These are phyloP conservation scores for Athene noctua DNA, from an alignment of 2,113 vertebrate genomes.

Conservation along the genomic window DNA sequence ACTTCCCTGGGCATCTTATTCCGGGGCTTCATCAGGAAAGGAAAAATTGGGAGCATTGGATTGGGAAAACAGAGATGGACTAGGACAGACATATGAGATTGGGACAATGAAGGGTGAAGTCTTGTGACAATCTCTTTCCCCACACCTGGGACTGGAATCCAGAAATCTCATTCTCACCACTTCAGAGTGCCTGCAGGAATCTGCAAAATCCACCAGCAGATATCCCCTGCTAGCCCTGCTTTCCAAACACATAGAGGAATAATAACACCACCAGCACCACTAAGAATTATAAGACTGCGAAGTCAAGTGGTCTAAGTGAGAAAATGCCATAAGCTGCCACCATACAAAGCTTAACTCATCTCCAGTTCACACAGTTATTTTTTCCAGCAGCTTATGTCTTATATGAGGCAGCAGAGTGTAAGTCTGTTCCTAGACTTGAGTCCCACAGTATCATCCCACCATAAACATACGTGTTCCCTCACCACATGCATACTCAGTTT, in stretches of 20 bases:
- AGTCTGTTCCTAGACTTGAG: not conserved
- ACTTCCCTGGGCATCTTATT: not conserved
- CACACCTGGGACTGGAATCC: not conserved
- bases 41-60: not conserved
- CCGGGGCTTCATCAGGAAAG: not conserved
- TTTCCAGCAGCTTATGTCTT: not conserved
- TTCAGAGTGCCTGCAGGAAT: not conserved
- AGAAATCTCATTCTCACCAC: not conserved
- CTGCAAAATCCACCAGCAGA: not conserved
- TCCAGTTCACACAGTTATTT: not conserved
- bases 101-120: not conserved
- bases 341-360: not conserved
- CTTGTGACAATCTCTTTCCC: not conserved
- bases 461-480: accelerated
- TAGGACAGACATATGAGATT: not conserved
- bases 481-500: not conserved
- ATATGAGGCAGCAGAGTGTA: not conserved
- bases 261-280: too few species aligned
- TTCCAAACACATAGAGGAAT: not conserved
- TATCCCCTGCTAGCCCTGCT: not conserved
- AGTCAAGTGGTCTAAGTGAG: not conserved
- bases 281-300: not conserved
- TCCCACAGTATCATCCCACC: not conserved
- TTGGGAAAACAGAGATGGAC: not conserved
- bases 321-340: not conserved